A percentile compares a stretch with the other conserved stretches of the same genome.
phyloP scores from a whole-genome alignment of 1,140 invertebrate genomes.

The Ptiloglossa arizonensis region DNA sequence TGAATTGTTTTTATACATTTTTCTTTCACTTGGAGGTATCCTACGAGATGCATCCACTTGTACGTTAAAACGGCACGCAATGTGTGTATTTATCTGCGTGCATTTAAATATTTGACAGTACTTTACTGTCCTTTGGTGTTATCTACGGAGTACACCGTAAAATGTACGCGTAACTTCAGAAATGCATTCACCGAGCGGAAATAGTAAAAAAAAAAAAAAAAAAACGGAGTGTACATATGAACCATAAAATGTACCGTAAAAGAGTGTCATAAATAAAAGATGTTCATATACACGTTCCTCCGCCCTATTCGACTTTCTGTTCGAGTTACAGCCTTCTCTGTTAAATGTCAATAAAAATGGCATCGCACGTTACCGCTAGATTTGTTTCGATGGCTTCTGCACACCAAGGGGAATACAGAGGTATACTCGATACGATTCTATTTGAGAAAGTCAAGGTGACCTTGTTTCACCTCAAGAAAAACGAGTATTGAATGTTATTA shows the following conservation, averaged over 20 bases:
- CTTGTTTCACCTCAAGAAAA: no score
- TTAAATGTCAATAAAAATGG: neutral
- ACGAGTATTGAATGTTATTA: no score
- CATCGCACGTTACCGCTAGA: no score
- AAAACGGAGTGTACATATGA: neutral
- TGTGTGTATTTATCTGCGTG: neutral
- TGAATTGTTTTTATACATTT: no score
- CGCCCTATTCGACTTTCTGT: no score
- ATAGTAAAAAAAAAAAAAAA: neutral
- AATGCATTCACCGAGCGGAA: neutral
- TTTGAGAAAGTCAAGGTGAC: no score
- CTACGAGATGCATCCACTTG: no score
- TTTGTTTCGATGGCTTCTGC: no score
- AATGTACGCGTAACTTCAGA: neutral
- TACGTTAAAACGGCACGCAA: neutral
- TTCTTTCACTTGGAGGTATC: no score
- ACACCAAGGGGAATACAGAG: no score
- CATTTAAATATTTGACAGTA: neutral
- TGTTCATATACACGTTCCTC: neutral
- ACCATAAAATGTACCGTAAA: constrained; percentile 2
- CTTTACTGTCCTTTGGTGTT: neutral
- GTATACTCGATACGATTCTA: no score
- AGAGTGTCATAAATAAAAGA: neutral
- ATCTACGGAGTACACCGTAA: neutral
- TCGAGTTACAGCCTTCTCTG: neutral